Evolutionary conservation across 2,888 invertebrate species (phyloP).

Genomic region (Lithophane ornitopus): DNA sequence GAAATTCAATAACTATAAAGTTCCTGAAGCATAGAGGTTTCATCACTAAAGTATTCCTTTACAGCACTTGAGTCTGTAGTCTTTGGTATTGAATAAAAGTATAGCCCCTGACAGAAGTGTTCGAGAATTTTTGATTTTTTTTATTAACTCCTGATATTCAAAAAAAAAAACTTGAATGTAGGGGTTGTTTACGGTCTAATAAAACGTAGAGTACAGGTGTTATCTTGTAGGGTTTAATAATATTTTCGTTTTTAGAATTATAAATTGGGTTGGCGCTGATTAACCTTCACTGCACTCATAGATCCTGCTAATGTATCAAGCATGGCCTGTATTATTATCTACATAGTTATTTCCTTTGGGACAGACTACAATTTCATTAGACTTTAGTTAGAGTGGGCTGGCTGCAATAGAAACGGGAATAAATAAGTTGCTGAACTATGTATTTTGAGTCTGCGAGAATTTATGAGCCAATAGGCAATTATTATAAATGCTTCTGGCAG

Average conservation of each 20-base stretch:
- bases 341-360: background rate
- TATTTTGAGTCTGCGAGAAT: constrained; percentile 9
- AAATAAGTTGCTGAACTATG: background rate
- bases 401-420: background rate
- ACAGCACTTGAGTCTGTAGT: constrained; percentile 52
- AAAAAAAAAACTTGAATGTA: background rate
- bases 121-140: background rate
- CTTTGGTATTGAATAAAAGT: constrained; percentile 46
- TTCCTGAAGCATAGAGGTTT: constrained; percentile 49
- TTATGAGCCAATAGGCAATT: background rate
- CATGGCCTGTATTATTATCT: constrained; percentile 1
- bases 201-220: background rate
- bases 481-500: constrained; percentile 3
- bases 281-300: background rate
- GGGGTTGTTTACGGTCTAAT: constrained; percentile 8
- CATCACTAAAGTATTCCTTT: constrained; percentile 35
- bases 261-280: background rate
- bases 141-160: too few species aligned
- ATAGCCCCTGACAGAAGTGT: constrained; percentile 33
- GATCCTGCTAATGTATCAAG: background rate
- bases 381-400: too few species aligned
- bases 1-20: constrained; percentile 62
- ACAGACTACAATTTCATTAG: too few species aligned
- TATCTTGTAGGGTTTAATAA: background rate
- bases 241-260: background rate